Evolutionary conservation across 2,113 vertebrate genomes (phyloP), one percentile per base, ranked within the genome.

Genomic region (Myrmecophaga tridactyla): DNA sequence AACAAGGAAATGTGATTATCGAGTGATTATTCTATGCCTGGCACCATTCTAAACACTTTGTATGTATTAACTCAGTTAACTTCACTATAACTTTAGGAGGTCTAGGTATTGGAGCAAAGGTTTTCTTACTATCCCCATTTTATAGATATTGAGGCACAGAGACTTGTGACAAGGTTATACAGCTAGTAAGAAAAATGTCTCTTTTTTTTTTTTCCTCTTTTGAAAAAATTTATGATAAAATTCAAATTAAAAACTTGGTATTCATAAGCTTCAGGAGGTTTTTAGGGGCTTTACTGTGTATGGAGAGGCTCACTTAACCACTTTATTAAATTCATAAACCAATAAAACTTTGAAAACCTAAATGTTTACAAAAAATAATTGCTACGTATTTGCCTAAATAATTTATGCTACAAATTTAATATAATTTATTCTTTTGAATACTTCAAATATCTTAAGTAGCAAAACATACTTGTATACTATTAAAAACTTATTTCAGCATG

Each of bases 271-370:
- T 89, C 12, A 9, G 39, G 65, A 82, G 62, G 77, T 65, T 86
- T 62, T 62, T 80, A 77, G 53, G n/a, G 25, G 1, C 65, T 92
- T 91, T 89, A 70, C 69, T 84, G 48, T 81, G 7, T 91, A 17
- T 80, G 34, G 62, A 94, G 80, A 92, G 0, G 18, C 27, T 81
- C 82, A 92, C 56, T 77, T 84, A 48, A 56, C 36, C 21, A 51
- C 81, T 92, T 90, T 75, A 73, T 51, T 48, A 78, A 85, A 80
- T 75, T 81, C 58, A 84, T 72, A 95, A 87, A 65, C 65, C 18
- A 65, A 6, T 84, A 46, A 82, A 90, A 73, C 36, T 53, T 51
- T 46, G 70, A 70, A 15, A 41, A 12, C 73, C 73, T 41, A 65
- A 29, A 34, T 31, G 31, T 31, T 65, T n/a, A n/a, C 4, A 31